These are phyloP conservation scores for Scartelaos histophorus DNA, from an alignment of 2,113 vertebrate species.

Conservation along the genomic window DNA sequence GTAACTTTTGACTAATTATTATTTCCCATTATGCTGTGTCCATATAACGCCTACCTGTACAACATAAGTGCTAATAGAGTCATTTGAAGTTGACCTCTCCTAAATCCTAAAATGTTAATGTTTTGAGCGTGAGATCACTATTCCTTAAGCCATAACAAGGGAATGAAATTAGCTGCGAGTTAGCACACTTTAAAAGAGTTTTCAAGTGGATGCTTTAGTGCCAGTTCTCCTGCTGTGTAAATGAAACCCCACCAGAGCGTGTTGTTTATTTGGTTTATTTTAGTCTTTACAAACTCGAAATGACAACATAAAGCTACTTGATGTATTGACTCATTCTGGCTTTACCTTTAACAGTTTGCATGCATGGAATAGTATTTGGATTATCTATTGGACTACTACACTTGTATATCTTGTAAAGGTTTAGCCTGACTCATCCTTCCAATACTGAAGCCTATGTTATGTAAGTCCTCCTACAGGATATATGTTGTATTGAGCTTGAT, in stretches of 20 bases:
- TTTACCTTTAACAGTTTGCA: not conserved
- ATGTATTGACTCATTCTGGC: not conserved
- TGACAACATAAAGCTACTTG: not conserved
- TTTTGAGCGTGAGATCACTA: not conserved
- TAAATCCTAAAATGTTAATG: not conserved
- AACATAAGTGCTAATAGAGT: not conserved
- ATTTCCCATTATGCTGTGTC: no score
- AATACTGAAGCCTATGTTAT: not conserved
- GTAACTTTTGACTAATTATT: no score
- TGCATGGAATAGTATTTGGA: not conserved
- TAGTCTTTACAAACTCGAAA: not conserved
- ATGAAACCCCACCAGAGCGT: slow-evolving; percentile 66
- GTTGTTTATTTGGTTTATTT: slow-evolving; percentile 61
- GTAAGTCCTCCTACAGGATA: not conserved
- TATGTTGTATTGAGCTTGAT: slow-evolving; percentile 16
- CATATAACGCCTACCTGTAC: no score
- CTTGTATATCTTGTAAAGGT: not conserved
- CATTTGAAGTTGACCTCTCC: not conserved
- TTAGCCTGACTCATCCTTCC: not conserved
- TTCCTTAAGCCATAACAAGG: not conserved
- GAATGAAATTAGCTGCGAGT: not conserved
- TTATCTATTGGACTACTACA: not conserved
- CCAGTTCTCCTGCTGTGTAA: slow-evolving; percentile 72
- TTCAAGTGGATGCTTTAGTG: slow-evolving; percentile 54
- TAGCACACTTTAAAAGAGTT: slow-evolving; percentile 11